Evolutionary conservation across 1,140 invertebrate species (phyloP).

Genomic region (Lanistes nyassanus): DNA sequence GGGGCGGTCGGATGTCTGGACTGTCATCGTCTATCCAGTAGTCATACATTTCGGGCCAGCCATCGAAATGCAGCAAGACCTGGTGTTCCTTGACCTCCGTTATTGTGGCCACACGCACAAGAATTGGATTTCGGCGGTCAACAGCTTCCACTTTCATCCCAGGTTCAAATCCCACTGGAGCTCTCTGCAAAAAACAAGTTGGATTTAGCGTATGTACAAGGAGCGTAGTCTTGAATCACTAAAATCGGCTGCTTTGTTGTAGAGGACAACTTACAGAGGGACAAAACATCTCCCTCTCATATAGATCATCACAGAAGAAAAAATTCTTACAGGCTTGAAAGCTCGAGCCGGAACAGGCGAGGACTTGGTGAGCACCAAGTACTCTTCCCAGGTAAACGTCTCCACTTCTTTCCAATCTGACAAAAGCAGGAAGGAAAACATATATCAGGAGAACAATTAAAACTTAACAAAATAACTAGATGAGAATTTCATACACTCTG

Average conservation of each 20-base stretch:
- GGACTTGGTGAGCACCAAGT: conserved; percentile 81
- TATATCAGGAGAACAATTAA: neutral
- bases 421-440: conserved; percentile 25
- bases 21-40: conserved; percentile 79
- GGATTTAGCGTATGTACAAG: too few species aligned
- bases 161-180: conserved; percentile 66
- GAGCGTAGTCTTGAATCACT: too few species aligned
- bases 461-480: neutral
- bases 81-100: conserved; percentile 83
- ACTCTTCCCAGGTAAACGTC: conserved; percentile 86
- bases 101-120: conserved; percentile 89
- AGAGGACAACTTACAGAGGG: too few species aligned
- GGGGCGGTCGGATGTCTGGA: conserved; percentile 60
- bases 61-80: conserved; percentile 89
- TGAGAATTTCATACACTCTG: neutral
- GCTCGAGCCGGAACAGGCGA: conserved; percentile 82
- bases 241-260: too few species aligned
- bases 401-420: conserved; percentile 77
- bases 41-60: conserved; percentile 86
- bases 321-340: conserved; percentile 74
- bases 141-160: conserved; percentile 62
- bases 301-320: too few species aligned
- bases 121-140: conserved; percentile 75
- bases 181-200: conserved; percentile 37
- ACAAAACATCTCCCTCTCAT: too few species aligned